Base-by-base conservation (phyloP, 2,888 invertebrate species). In the Caenorhabditis plicata region DNA sequence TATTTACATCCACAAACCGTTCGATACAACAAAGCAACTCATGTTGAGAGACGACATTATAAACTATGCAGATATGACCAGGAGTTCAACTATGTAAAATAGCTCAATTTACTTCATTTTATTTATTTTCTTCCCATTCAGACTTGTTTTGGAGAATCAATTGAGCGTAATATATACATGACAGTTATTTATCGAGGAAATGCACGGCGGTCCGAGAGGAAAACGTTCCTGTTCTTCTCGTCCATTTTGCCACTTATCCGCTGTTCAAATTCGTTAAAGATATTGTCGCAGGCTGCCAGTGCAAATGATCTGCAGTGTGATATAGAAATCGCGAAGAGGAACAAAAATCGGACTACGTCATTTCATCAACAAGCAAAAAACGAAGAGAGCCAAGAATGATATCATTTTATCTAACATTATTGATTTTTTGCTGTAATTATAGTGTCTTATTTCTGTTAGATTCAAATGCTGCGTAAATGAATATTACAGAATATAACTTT, bases 121-220 rank as follows among this genome's bases (percentile, higher is more conserved):
- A 11, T 32, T 4, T 8, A 40, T 3, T 9, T 22, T 23, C 4
- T 20, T 17, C 27, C 15, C n/a, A 26, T 57, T 29, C 29, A 57
- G 57, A 48, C 47, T 4, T 48, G 43, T 22, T 44, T 42, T 22
- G 57, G 51, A 5, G 48, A 57, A 33, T 2, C 51, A 3, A 57
- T 57, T 13, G 57, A 57, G 17, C 51, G 52, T 9, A 31, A 57
- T 29, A 22, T 57, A 2, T 57, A 57, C 40, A 57, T 57, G 57
- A 48, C 52, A 1, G 46, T 51, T 4, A 47, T 43, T 17, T 52
- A 47, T 40, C 17, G 23, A 22, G 51, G 44, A 19, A 22, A 52
- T 23, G 23, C 19, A 17, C 4, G 38, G 19, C 29, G 20, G 38
- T 27, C 23, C 17, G 31, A 32, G n/a, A 27, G 23, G 8, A 20